These are phyloP conservation scores for Scaptomyza hsui DNA, from an alignment of 1,140 invertebrate genomes.

Conservation along the genomic window DNA sequence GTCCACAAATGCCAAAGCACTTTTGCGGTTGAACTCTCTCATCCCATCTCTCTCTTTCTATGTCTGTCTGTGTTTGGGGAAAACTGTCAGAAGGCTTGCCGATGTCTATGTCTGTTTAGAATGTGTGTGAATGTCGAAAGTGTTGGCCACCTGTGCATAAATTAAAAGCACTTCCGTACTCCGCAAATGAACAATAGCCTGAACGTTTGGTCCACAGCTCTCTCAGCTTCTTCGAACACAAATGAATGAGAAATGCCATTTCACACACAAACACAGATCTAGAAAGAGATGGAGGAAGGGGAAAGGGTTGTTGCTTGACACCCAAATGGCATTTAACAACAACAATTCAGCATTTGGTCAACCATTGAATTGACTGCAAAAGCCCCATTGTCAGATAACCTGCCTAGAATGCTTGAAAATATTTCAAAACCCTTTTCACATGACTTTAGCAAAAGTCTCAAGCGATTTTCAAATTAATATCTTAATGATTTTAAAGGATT, in stretches of 20 bases:
- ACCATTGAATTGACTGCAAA: constrained; percentile 15
- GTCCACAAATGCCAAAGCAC: constrained; percentile 36
- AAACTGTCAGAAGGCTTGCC: constrained; percentile 6
- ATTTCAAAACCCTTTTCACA: constrained; percentile 1
- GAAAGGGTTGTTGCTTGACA: neutral
- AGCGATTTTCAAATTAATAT: constrained; percentile 17
- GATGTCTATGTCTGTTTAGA: constrained; percentile 1
- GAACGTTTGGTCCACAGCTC: constrained; percentile 1
- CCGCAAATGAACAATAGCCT: constrained; percentile 39
- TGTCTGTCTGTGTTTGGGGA: no score
- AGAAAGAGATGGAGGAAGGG: neutral
- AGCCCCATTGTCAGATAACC: neutral
- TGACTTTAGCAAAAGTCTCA: neutral
- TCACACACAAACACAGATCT: neutral
- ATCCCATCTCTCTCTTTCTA: no score
- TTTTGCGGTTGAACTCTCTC: constrained; percentile 25
- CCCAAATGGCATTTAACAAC: neutral
- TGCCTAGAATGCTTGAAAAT: constrained; percentile 1
- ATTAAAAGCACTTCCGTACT: constrained; percentile 49
- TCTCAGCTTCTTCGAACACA: constrained; percentile 11
- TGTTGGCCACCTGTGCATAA: constrained; percentile 55
- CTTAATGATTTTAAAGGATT: constrained; percentile 4
- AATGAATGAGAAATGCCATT: constrained; percentile 44
- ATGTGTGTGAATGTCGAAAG: constrained; percentile 20
- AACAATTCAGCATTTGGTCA: constrained; percentile 22